These are phyloP conservation scores for Eulithis testata DNA, from an alignment of 2,888 invertebrate genomes.

Conservation along the genomic window DNA sequence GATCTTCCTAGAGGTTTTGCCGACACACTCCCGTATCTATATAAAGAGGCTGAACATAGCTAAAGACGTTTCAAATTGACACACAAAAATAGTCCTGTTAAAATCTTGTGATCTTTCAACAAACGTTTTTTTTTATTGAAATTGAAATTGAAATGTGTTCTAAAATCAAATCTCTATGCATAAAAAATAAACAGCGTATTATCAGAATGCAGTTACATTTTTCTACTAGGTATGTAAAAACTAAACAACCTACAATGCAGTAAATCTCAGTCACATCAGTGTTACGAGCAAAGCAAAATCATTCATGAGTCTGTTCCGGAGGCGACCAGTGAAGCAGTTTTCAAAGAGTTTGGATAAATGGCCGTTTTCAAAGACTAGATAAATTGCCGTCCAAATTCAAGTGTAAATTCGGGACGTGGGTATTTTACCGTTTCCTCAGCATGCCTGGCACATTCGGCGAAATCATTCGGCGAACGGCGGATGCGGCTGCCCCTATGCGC, in stretches of 20 bases:
- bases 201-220: too few species aligned
- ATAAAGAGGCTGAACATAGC: slow-evolving; percentile 11
- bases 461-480: slow-evolving; percentile 65
- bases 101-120: not conserved
- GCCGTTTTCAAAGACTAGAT: slow-evolving; percentile 8
- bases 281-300: not conserved
- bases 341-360: slow-evolving; percentile 9
- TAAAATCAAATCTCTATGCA: too few species aligned
- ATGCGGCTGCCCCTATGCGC: slow-evolving; percentile 63
- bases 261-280: too few species aligned
- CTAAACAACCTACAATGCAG: too few species aligned
- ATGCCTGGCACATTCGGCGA: slow-evolving; percentile 70
- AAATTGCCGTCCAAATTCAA: slow-evolving; percentile 27
- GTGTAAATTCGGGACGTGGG: slow-evolving; percentile 27
- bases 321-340: slow-evolving; percentile 4
- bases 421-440: slow-evolving; percentile 72
- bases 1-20: slow-evolving; percentile 61
- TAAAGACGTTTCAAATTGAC: not conserved
- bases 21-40: slow-evolving; percentile 71
- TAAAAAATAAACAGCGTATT: too few species aligned
- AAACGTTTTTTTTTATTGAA: too few species aligned
- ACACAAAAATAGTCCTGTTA: not conserved
- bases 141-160: too few species aligned
- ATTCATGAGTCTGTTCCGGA: not conserved
- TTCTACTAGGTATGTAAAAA: too few species aligned